Evolutionary conservation across 37 sponge, comb jelly and placozoan species (phyloP).

Genomic region (Oopsacas minuta): DNA sequence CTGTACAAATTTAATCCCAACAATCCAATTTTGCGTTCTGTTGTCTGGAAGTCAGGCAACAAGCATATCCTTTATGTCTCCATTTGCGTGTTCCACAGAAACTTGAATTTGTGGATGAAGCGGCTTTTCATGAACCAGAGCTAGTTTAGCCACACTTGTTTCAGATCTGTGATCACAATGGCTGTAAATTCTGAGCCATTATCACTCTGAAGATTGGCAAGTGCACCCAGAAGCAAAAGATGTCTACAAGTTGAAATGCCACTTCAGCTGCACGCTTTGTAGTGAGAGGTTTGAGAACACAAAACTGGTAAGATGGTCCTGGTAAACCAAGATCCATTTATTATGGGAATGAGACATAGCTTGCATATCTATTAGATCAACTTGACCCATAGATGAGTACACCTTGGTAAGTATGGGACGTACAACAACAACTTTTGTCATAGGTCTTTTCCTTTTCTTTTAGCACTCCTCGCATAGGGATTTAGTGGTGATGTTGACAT

Average conservation of each 20-base stretch:
- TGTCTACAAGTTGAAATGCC: background rate
- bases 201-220: background rate
- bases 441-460: background rate
- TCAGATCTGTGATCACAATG: background rate
- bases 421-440: background rate
- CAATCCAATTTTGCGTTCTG: background rate
- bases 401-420: background rate
- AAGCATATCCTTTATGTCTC: background rate
- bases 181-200: background rate
- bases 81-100: background rate
- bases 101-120: background rate
- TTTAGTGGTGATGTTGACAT: slow-evolving; percentile 8
- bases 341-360: background rate
- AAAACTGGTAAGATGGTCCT: background rate
- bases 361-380: no score
- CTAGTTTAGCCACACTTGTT: background rate
- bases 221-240: background rate
- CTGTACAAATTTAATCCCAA: background rate
- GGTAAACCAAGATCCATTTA: background rate
- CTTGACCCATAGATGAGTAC: no score
- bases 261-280: background rate
- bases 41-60: background rate
- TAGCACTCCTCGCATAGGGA: slow-evolving; percentile 9
- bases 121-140: background rate
- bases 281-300: background rate